These are phyloP conservation scores for Gila orcuttii DNA, from an alignment of 2,113 vertebrate species.

Conservation along the genomic window DNA sequence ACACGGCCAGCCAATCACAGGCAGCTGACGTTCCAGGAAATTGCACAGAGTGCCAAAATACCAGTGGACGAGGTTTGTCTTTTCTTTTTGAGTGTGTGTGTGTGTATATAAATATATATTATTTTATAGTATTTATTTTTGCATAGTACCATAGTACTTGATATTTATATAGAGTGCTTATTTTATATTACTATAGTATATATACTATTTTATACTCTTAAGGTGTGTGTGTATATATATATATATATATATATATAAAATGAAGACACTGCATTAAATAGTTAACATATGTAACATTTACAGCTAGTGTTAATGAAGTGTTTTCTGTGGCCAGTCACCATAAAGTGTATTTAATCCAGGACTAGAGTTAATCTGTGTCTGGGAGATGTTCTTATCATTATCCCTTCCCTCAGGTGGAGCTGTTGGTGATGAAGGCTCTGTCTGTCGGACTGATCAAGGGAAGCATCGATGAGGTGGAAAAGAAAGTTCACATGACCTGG, in stretches of 20 bases:
- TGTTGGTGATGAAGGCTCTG: constrained; percentile 98
- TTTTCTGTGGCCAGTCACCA: background rate
- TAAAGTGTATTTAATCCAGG: constrained; percentile 1
- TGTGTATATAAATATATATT: background rate
- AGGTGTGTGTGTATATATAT: background rate
- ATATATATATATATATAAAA: no score
- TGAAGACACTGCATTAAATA: background rate
- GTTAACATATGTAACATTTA: background rate
- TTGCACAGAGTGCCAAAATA: constrained; percentile 91
- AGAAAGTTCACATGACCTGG: constrained; percentile 98
- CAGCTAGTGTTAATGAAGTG: background rate
- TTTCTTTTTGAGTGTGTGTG: background rate
- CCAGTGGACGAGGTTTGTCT: constrained; percentile 87
- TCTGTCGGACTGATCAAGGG: constrained; percentile 93
- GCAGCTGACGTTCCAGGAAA: constrained; percentile 95
- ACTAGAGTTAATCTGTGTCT: background rate
- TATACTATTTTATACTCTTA: no score
- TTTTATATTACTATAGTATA: no score
- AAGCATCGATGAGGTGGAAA: constrained; percentile 95
- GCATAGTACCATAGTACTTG: no score
- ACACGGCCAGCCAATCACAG: constrained; percentile 95
- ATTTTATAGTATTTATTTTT: no score
- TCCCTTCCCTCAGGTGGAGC: constrained; percentile 84
- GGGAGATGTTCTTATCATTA: background rate
- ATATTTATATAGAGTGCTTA: no score